A percentile compares a stretch with the other conserved stretches of the same genome.
Conservation (phyloP, 2,888 invertebrate genomes). For the Diplolepis rosae region DNA sequence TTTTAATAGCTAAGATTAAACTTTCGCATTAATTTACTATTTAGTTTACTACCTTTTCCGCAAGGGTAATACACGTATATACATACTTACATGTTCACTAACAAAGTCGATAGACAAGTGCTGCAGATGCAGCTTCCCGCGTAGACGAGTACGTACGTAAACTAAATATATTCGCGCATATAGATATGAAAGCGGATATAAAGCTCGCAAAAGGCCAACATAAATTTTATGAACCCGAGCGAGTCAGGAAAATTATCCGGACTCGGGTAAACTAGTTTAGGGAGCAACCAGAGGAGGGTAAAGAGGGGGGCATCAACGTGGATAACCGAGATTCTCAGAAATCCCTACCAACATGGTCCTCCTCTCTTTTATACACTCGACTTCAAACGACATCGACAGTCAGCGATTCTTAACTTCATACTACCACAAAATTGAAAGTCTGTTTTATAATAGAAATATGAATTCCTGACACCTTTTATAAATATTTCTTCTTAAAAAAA, state of each 20-base stretch:
- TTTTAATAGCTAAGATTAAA: constrained; percentile 24
- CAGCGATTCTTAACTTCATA: constrained; percentile 15
- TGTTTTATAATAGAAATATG: constrained; percentile 7
- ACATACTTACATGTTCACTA: neutral
- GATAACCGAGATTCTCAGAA: constrained; percentile 27
- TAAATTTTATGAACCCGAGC: constrained; percentile 59
- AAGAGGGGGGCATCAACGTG: constrained; percentile 35
- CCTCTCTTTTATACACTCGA: constrained; percentile 14
- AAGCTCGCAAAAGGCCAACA: constrained; percentile 57
- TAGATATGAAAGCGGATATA: constrained; percentile 46
- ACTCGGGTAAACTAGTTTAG: constrained; percentile 42
- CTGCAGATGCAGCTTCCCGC: constrained; percentile 14
- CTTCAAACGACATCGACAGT: constrained; percentile 23
- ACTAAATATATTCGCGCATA: constrained; percentile 30
- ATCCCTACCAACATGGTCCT: constrained; percentile 17
- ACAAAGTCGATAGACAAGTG: constrained; percentile 25
- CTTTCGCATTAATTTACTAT: constrained; percentile 11
- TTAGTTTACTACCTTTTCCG: neutral
- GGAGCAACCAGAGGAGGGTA: constrained; percentile 28
- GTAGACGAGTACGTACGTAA: constrained; percentile 26
- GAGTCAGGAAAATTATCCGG: constrained; percentile 56
- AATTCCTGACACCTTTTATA: neutral
- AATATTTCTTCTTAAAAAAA: neutral
- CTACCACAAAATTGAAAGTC: constrained; percentile 19
- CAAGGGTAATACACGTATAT: neutral